Evolutionary conservation across 2,113 vertebrate genomes (phyloP).

Genomic region (Corydoras maculifer): DNA sequence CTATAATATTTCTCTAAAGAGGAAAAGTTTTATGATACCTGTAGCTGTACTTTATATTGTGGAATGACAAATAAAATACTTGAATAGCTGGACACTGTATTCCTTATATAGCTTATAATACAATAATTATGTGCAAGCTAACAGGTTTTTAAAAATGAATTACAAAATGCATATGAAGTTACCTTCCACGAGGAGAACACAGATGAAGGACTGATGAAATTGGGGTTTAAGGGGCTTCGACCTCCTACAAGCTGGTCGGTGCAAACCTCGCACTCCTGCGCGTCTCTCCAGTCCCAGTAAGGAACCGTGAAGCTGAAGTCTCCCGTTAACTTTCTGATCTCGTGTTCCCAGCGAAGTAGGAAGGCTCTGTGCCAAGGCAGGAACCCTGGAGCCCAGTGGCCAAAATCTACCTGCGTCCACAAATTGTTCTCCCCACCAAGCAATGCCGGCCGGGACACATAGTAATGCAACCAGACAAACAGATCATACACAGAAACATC

Average conservation of each 20-base stretch:
- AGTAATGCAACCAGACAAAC: slow-evolving; percentile 97
- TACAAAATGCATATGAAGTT: slow-evolving; percentile 20
- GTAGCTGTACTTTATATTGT: no score
- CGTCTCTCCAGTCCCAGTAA: slow-evolving; percentile 94
- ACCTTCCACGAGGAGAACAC: slow-evolving; percentile 95
- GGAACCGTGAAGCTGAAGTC: slow-evolving; percentile 89
- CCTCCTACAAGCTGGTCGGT: slow-evolving; percentile 85
- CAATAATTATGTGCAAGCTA: no score
- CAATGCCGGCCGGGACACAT: slow-evolving; percentile 83
- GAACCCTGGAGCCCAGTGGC: slow-evolving; percentile 86
- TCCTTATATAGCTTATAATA: no score
- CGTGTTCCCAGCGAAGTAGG: slow-evolving; percentile 83
- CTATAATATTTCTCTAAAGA: no score
- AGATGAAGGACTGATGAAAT: slow-evolving; percentile 81
- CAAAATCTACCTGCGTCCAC: slow-evolving; percentile 89
- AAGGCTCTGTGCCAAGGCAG: slow-evolving; percentile 88
- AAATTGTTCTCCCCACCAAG: slow-evolving; percentile 72
- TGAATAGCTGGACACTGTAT: no score
- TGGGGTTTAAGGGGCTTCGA: slow-evolving; percentile 65
- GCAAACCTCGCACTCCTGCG: slow-evolving; percentile 77
- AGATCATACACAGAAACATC: slow-evolving; percentile 82
- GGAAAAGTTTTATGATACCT: no score
- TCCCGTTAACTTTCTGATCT: slow-evolving; percentile 77
- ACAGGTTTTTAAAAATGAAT: no score
- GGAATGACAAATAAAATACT: no score